Percentiles rank a stretch among this genome's conserved stretches.
Evolutionary conservation across 2,888 invertebrate genomes (phyloP).

Genomic region (Calameuta filiformis): DNA sequence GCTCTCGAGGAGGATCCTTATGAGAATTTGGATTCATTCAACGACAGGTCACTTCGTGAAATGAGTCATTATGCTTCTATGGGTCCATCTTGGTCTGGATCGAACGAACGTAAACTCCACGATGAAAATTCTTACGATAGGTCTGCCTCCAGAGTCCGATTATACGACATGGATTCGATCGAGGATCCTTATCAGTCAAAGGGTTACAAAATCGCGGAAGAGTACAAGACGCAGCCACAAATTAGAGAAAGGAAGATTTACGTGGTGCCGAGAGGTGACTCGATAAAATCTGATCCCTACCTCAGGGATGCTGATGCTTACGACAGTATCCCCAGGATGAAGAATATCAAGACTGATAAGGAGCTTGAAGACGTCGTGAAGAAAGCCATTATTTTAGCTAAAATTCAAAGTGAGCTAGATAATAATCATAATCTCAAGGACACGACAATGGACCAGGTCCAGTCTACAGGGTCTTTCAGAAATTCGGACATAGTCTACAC

Average conservation of each 20-base stretch:
- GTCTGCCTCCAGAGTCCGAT: too few species aligned
- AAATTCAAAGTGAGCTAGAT: neutral
- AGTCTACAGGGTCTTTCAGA: neutral
- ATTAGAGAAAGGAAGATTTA: neutral
- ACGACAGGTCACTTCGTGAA: too few species aligned
- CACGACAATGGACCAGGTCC: neutral
- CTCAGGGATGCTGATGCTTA: neutral
- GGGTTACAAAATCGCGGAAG: neutral
- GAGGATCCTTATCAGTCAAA: too few species aligned
- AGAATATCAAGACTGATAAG: constrained; percentile 3
- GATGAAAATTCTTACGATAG: too few species aligned
- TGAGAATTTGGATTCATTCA: too few species aligned
- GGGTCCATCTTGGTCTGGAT: neutral
- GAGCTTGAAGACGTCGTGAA: constrained; percentile 22
- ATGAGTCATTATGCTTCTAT: neutral
- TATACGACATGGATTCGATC: too few species aligned
- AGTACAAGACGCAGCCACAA: neutral
- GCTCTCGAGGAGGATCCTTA: too few species aligned
- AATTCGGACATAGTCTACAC: neutral
- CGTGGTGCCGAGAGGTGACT: neutral
- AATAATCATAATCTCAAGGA: neutral
- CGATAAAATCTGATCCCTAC: too few species aligned
- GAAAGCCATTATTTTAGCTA: constrained; percentile 12
- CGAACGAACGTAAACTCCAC: neutral
- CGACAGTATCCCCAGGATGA: neutral